Evolutionary conservation across 2,113 vertebrate species (phyloP), one percentile per base, ranked within the genome.

Genomic region (Taxidea taxus): DNA sequence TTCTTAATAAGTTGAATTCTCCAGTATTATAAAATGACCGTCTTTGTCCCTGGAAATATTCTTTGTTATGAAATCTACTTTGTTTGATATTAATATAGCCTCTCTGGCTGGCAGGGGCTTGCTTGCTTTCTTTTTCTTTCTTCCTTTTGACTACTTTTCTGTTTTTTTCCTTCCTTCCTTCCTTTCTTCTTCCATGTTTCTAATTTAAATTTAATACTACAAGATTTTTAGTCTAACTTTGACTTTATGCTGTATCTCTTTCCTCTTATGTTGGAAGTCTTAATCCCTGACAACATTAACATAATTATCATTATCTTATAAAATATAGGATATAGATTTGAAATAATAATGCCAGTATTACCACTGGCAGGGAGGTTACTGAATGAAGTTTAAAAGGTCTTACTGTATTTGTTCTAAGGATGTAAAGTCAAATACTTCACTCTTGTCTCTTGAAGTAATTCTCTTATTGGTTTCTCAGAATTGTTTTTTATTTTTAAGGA

Each of bases 51-150:
- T 54, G 85, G 21, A 27, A 80, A 37, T 74, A 42, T n/a, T 42
- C 78, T 75, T 74, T 42, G 56, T 94, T 90, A 44, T 64, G n/a
- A 90, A 83, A 64, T 94, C 66, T 94, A 3, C n/a, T 94, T 94
- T 72, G 42, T 47, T 56, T 93, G 51, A 51, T 94, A 70, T 42
- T 83, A 94, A 74, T 62, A 54, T 64, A 51, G n/a, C 77, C 29
- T 62, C 49, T 80, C 62, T 94, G 62, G 11, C 37, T 80, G 29
- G 21, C 58, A 80, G 54, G 54, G 1, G 21, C 56, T 77, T 6
- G 31, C 58, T 58, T 81, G 47, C 58, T 21, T 11, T 3, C 0
- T n/a, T 21, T 70, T 37, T 39, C 64, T n/a, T n/a, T 68, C 64
- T n/a, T n/a, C 25, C 31, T n/a, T 20, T 68, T 64, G 62, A 31